phyloP scores from a whole-genome alignment of 2,888 invertebrate species.

The Pelosia muscerda region DNA sequence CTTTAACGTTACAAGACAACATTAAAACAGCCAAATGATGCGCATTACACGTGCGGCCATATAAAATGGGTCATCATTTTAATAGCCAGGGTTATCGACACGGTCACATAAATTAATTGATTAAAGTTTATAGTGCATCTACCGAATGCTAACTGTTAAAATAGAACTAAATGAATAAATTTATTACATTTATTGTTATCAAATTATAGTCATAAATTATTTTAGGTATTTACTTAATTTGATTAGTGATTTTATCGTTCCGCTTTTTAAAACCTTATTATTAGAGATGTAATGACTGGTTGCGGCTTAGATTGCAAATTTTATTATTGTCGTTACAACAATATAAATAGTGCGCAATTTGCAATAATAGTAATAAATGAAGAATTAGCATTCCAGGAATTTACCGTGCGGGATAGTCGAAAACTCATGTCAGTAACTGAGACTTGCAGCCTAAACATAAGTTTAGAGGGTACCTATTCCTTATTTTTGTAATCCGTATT shows the following conservation, averaged over 20 bases:
- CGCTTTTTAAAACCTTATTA: not conserved
- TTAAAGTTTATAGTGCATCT: not conserved
- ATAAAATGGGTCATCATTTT: conserved; percentile 43
- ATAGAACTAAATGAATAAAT: not conserved
- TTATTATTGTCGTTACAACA: not conserved
- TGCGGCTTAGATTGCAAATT: not conserved
- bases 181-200: not conserved
- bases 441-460: no score
- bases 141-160: not conserved
- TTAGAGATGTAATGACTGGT: not conserved
- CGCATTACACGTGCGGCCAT: conserved; percentile 43
- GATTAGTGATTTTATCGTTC: not conserved
- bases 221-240: not conserved
- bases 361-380: no score
- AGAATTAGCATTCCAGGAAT: no score
- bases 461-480: no score
- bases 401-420: no score
- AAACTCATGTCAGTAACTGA: no score
- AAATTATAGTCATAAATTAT: not conserved
- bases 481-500: no score
- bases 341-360: no score
- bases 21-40: conserved; percentile 24
- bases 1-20: conserved; percentile 11
- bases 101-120: conserved; percentile 1
- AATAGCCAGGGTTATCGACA: conserved; percentile 39